Conservation (phyloP, 2,888 invertebrate genomes). For the Melanostoma scalare region DNA sequence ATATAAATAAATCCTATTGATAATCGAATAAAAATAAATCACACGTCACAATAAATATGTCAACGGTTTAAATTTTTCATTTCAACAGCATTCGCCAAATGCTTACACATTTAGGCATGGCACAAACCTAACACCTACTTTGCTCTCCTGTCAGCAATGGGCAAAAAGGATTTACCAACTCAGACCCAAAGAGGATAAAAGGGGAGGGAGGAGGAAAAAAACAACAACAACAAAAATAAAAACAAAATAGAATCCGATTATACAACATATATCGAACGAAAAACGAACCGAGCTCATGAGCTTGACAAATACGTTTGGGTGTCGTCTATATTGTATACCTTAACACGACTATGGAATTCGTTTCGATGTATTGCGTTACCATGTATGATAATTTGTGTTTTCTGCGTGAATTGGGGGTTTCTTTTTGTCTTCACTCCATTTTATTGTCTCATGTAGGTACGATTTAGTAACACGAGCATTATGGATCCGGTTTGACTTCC, state of each 20-base stretch:
- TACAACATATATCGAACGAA: slow-evolving; percentile 13
- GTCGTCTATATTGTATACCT: neutral
- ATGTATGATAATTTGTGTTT: slow-evolving; percentile 9
- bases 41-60: slow-evolving; percentile 68
- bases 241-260: slow-evolving; percentile 37
- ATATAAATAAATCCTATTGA: slow-evolving; percentile 62
- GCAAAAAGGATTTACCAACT: slow-evolving; percentile 25
- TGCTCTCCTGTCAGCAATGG: slow-evolving; percentile 8
- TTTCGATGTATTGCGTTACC: neutral
- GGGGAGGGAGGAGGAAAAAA: too few relatives aligned
- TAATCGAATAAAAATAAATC: slow-evolving; percentile 67
- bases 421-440: slow-evolving; percentile 31
- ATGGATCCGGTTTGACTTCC: slow-evolving; percentile 40
- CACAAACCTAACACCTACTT: slow-evolving; percentile 15
- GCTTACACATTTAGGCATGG: slow-evolving; percentile 14
- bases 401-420: slow-evolving; percentile 16
- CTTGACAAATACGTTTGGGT: slow-evolving; percentile 13
- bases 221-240: slow-evolving; percentile 1
- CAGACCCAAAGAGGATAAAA: neutral
- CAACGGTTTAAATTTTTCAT: slow-evolving; percentile 60
- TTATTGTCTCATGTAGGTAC: slow-evolving; percentile 38
- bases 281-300: slow-evolving; percentile 28
- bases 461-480: slow-evolving; percentile 48
- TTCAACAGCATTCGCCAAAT: slow-evolving; percentile 44
- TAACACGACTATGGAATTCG: neutral